These are phyloP conservation scores for Trachemys scripta DNA, from an alignment of 2,113 vertebrate genomes.

Conservation along the genomic window DNA sequence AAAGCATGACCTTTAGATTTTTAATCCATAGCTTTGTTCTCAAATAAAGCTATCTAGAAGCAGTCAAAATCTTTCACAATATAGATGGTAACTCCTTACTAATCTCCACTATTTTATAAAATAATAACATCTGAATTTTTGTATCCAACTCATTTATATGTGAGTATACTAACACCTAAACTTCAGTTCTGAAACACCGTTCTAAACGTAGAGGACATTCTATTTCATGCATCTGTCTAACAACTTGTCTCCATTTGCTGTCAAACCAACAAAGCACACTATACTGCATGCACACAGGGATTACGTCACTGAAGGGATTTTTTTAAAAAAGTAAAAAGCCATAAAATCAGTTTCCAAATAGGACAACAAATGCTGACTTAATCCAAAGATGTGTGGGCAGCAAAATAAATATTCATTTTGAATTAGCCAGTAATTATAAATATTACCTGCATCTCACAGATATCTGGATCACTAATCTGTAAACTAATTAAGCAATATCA, in stretches of 20 bases:
- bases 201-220: conserved; percentile 45
- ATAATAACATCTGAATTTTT: conserved; percentile 45
- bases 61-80: conserved; percentile 17
- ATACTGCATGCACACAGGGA: not conserved
- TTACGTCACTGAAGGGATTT: not conserved
- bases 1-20: conserved; percentile 20
- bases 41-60: conserved; percentile 49
- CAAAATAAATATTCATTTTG: conserved; percentile 56
- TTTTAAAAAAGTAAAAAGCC: not conserved
- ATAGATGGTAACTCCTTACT: conserved; percentile 48
- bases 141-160: conserved; percentile 48
- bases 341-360: not conserved
- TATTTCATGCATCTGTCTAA: conserved; percentile 2
- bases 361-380: not conserved
- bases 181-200: not conserved
- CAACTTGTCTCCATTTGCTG: not conserved
- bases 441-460: conserved; percentile 36
- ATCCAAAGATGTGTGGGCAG: not conserved
- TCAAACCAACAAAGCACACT: not conserved
- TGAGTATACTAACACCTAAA: conserved; percentile 52
- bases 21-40: not conserved
- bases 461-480: not conserved
- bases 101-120: conserved; percentile 33
- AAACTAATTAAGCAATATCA: conserved; percentile 44
- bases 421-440: conserved; percentile 53